Evolutionary conservation across 2,888 invertebrate species (phyloP), one percentile per base, ranked within the genome.

Genomic region (Pterobdella sp.): DNA sequence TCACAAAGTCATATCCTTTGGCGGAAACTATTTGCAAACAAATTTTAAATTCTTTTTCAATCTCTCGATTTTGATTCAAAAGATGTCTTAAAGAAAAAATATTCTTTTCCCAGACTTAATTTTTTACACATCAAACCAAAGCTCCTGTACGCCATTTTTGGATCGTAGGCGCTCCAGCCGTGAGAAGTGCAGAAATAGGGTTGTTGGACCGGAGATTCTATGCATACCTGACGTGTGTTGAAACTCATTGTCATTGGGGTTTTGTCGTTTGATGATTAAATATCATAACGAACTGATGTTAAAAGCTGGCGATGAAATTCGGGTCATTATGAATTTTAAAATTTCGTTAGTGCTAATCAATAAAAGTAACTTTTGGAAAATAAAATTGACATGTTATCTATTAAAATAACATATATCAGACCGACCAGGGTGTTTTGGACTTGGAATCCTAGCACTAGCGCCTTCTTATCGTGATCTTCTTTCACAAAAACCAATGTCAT

Each of bases 401-500:
- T n/a, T n/a, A n/a, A n/a, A n/a, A n/a, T n/a, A n/a, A n/a, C n/a
- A n/a, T n/a, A 42, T 14, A 7, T 42, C 26, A 26, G n/a, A 56
- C 60, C n/a, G n/a, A 56, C 60, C 14, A 56, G 10, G 14, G n/a
- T 3, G n/a, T 35, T 26, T 4, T 22, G 10, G 18, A 71, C 35
- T 22, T n/a, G 31, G 26, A 63, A 71, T 26, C 71, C 63, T 32
- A 71, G 63, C 35, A 26, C 37, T n/a, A 71, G 34, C 10, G 52
- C n/a, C n/a, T 52, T 32, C 26, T n/a, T 60, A 14, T 71, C 63
- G 63, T 71, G 71, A 63, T 71, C 56, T 63, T 71, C 71, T 32
- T 71, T 63, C 71, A 71, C 63, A 32, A 63, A 63, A 18, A 0
- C 36, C 35, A 71, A 18, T 26, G 31, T 14, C 71, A 71, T 71